These are phyloP conservation scores for Mobula birostris DNA, from an alignment of 2,113 vertebrate species.

Conservation along the genomic window DNA sequence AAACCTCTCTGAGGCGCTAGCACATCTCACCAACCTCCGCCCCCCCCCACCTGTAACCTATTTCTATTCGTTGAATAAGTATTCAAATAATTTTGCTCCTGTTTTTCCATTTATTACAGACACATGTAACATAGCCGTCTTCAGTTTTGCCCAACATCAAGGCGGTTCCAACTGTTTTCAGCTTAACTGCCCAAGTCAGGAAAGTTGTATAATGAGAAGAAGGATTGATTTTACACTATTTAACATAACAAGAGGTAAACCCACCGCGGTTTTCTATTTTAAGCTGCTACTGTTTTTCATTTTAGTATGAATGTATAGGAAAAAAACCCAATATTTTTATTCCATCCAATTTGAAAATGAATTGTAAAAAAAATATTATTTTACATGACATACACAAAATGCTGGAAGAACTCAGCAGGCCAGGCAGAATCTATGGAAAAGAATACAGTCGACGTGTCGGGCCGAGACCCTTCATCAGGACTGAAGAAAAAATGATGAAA, in stretches of 20 bases:
- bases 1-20: too few relatives aligned
- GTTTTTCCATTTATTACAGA: constrained; percentile 51
- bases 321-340: background rate
- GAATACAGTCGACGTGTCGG: too few relatives aligned
- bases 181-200: constrained; percentile 73
- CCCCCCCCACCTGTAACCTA: background rate
- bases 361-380: background rate
- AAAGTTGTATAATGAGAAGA: constrained; percentile 75
- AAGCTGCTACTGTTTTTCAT: background rate
- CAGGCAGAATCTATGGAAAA: too few relatives aligned
- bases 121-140: constrained; percentile 86
- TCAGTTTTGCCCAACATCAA: constrained; percentile 64
- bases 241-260: constrained; percentile 78
- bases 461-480: too few relatives aligned
- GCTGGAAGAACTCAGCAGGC: too few relatives aligned
- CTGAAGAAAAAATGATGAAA: too few relatives aligned
- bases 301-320: background rate
- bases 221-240: constrained; percentile 68
- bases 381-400: too few relatives aligned
- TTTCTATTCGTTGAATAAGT: background rate
- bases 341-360: background rate
- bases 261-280: background rate
- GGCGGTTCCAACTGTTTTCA: constrained; percentile 76
- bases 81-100: background rate
- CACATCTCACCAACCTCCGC: too few relatives aligned